Percentiles rank a stretch among this genome's conserved stretches.
Evolutionary conservation across 1,140 invertebrate species (phyloP).

Genomic region (Battus philenor): DNA sequence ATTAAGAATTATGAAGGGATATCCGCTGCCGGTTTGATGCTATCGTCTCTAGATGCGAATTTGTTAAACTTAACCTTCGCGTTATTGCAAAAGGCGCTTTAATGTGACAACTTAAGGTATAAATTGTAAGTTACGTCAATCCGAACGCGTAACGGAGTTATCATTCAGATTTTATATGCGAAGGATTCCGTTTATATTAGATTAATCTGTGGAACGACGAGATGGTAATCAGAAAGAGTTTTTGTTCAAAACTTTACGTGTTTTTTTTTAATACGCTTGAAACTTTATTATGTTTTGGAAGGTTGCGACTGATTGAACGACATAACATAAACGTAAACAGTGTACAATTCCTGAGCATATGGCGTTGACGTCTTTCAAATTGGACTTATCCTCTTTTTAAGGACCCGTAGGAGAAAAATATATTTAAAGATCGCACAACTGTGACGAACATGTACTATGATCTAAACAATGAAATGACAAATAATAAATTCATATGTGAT

Average conservation of each 20-base stretch:
- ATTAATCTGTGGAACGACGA: conserved; percentile 8
- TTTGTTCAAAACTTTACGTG: not conserved
- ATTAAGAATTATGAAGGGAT: conserved; percentile 34
- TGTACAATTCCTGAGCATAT: too few relatives aligned
- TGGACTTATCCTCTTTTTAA: too few relatives aligned
- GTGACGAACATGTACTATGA: too few relatives aligned
- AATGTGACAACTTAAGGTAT: conserved; percentile 1
- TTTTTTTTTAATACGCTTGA: not conserved
- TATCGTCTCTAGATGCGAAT: conserved; percentile 26
- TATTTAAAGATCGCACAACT: too few relatives aligned
- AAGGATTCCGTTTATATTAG: conserved; percentile 5
- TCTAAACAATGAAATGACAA: too few relatives aligned
- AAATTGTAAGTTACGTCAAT: not conserved
- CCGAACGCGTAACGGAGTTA: conserved; percentile 1
- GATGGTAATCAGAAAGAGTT: not conserved
- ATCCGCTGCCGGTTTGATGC: conserved; percentile 23
- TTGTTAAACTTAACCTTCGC: conserved; percentile 23
- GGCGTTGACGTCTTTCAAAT: too few relatives aligned
- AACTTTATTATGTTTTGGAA: too few relatives aligned
- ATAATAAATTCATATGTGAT: too few relatives aligned
- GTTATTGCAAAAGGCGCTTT: conserved; percentile 4
- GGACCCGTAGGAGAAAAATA: too few relatives aligned
- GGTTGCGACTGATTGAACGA: too few relatives aligned
- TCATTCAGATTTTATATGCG: conserved; percentile 10
- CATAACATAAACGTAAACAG: too few relatives aligned